Evolutionary conservation across 2,797 vertebrate genomes (phyloP), one percentile per base, ranked within the genome.

Genomic region (Champsocephalus gunnari): DNA sequence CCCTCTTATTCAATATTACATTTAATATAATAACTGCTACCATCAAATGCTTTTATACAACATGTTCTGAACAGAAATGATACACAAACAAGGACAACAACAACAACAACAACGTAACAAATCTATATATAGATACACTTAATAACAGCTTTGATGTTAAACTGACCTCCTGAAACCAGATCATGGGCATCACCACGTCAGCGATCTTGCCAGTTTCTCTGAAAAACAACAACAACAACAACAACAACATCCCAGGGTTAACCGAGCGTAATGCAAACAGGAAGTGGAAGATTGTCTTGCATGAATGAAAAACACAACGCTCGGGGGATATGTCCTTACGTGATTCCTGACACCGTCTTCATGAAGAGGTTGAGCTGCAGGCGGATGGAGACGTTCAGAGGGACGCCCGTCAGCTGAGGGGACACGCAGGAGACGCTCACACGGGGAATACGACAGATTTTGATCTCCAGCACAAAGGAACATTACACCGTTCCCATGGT

Each of bases 101-200:
- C 3, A 3, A 24, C 19, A 19, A 19, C 19, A 19, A 24, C 3
- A 28, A 28, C 28, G 21, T 21, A 21, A 28, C 28, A 28, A 1
- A 4, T 28, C 4, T 1, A 28, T 28, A 28, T 28, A 3, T 28
- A 28, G 1, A 28, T 28, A 28, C 28, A 28, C 28, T 28, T 28
- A 1, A 4, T 28, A 19, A 19, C 19, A 28, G 38, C 51, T 21
- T 51, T 4, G 1, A 28, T 2, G 4, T 2, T 48, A 7, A 34
- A 50, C 87, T 92, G 72, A 99, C 98, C 97, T 99, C 96, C 77
- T 86, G 93, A 72, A 99, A 99, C 98, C 98, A 99, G 87, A 99
- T 73, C 88, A 99, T 82, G 0, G 98, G 98, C 92, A 99, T 92
- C 71, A 99, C 95, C 87, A 97, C 96, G 0, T 97, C 96, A 1